Conservation (phyloP, 2,888 invertebrate species). For the Hirtodrosophila trivittata region DNA sequence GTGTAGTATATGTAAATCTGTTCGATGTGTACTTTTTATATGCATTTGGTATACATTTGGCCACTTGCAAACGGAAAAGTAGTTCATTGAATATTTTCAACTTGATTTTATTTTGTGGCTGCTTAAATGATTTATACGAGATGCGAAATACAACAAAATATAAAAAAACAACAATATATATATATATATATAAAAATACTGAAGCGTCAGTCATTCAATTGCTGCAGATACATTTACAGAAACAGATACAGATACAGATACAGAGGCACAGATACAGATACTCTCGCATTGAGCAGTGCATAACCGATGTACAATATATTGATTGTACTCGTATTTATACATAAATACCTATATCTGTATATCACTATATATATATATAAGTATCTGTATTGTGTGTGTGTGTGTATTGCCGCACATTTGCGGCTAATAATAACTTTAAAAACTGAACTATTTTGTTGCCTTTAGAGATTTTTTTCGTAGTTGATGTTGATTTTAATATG, state of each 20-base stretch:
- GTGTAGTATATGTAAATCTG: conserved; percentile 20
- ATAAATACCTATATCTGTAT: conserved; percentile 27
- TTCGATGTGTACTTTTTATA: conserved; percentile 49
- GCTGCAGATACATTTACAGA: conserved; percentile 21
- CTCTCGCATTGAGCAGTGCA: too few relatives aligned
- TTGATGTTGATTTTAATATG: conserved; percentile 76
- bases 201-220: conserved; percentile 50
- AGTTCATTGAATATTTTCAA: conserved; percentile 80
- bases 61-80: conserved; percentile 69
- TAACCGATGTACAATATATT: conserved; percentile 58
- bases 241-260: conserved; percentile 18
- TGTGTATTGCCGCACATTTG: conserved; percentile 70
- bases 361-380: conserved; percentile 12
- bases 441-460: conserved; percentile 80
- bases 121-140: conserved; percentile 71
- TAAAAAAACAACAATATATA: background rate
- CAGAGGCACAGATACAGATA: conserved; percentile 26
- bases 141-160: conserved; percentile 54
- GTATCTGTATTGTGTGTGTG: conserved; percentile 20
- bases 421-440: conserved; percentile 80
- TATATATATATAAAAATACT: conserved; percentile 25
- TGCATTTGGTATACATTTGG: conserved; percentile 51
- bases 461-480: conserved; percentile 65
- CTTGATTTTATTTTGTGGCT: conserved; percentile 67
- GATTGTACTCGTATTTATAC: conserved; percentile 45